A percentile compares a stretch with the other conserved stretches of the same genome.
Conservation (phyloP, 2,113 vertebrate genomes). For the Leptobrachium leishanense region DNA sequence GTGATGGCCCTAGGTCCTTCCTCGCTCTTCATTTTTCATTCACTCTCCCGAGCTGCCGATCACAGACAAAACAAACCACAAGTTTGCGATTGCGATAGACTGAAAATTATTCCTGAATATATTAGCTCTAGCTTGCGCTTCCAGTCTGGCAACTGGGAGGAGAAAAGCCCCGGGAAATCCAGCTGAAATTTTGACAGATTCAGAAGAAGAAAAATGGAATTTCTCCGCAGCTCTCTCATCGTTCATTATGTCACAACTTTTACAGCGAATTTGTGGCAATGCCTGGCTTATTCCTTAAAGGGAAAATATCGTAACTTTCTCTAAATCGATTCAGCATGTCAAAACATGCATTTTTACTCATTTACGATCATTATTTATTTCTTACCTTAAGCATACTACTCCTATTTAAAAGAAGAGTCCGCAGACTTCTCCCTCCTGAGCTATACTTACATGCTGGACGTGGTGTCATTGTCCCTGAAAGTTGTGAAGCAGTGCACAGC, state of each 20-base stretch:
- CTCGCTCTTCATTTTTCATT: neutral
- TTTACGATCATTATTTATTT: no score
- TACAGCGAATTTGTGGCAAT: no score
- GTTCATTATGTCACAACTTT: neutral
- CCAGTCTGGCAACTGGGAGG: conserved; percentile 5
- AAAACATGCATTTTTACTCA: no score
- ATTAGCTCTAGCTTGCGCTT: neutral
- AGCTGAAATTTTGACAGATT: neutral
- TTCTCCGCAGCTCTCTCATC: neutral
- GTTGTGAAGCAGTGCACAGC: no score
- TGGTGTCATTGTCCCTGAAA: no score
- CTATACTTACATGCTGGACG: no score
- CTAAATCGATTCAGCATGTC: no score
- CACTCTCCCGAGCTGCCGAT: neutral
- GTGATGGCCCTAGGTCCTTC: neutral
- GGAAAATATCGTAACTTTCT: no score
- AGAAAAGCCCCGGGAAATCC: conserved; percentile 5
- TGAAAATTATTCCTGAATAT: conserved; percentile 14
- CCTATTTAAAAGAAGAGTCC: no score
- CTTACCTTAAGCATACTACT: no score
- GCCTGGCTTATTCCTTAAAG: no score
- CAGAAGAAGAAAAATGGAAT: neutral
- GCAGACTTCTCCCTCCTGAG: no score
- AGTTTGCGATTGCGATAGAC: neutral
- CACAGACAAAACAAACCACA: conserved; percentile 43